A percentile compares a stretch with the other conserved stretches of the same genome.
Evolutionary conservation across 2,113 vertebrate genomes (phyloP).

Genomic region (Alectura lathami): DNA sequence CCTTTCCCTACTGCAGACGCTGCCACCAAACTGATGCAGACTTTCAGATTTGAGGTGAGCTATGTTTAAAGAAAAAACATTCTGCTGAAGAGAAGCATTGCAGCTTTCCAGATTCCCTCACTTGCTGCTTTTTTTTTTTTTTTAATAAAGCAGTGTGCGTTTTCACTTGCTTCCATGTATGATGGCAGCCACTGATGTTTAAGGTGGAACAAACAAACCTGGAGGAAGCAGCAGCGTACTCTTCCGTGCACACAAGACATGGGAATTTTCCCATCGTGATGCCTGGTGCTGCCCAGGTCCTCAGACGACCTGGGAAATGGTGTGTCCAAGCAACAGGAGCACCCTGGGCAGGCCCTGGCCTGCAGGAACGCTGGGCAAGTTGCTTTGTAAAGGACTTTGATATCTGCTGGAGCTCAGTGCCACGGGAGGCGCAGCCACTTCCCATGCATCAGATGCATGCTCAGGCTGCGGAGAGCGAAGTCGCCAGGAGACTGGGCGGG

Average conservation of each 20-base stretch:
- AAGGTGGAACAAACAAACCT: neutral
- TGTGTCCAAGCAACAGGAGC: neutral
- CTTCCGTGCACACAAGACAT: neutral
- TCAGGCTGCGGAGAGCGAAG: neutral
- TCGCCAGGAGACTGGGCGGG: neutral
- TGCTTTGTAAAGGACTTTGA: conserved; percentile 9
- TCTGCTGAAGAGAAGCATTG: neutral
- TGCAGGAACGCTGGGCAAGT: conserved; percentile 35
- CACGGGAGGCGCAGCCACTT: neutral
- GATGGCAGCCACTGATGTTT: neutral
- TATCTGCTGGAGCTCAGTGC: neutral
- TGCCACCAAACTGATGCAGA: neutral
- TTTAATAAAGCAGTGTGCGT: accelerated
- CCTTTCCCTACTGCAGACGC: neutral
- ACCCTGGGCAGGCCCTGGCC: conserved; percentile 1
- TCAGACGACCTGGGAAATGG: neutral
- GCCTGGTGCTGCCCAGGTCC: neutral
- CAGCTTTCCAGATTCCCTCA: neutral
- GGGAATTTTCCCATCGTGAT: neutral
- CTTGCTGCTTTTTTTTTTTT: neutral
- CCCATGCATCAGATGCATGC: neutral
- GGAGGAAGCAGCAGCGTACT: neutral
- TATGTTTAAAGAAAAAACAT: accelerated
- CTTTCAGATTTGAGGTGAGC: neutral
- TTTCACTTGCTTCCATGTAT: neutral